Evolutionary conservation across 2,888 invertebrate genomes (phyloP), one percentile per base, ranked within the genome.

Genomic region (Phania funesta): DNA sequence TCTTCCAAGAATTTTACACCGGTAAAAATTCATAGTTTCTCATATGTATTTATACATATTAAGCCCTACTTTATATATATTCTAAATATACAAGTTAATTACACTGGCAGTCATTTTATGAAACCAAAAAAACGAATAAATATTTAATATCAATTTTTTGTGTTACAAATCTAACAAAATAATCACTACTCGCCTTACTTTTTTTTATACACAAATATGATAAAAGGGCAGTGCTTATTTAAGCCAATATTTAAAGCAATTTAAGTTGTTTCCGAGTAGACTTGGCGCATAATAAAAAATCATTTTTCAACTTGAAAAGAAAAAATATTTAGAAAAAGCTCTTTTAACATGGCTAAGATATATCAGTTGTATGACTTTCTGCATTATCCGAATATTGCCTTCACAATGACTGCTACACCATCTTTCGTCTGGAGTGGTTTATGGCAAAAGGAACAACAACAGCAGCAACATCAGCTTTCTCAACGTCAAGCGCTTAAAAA

Each of bases 331-430:
- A 26, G 32, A 46, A 7, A 16, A 29, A 4, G 41, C 2, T 11
- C 24, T 29, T 44, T 32, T 9, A 18, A 5, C 7, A 83, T 79
- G 80, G 35, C 32, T 50, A 38, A 52, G 7, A 73, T 32, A 11
- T 83, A 84, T 54, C n/a, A 32, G 13, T 50, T 89, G 2, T 18
- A 84, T 32, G 83, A 86, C 3, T 90, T 89, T 60, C 84, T 90
- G 86, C 62, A 85, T 38, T 90, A 86, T 81, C 86, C 88, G 5
- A 84, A 88, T 44, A 11, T 88, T 9, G 87, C 83, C 11, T 86
- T 87, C 13, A 84, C 80, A 4, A 54, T 87, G 67, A 83, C 84
- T 1, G 65, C 84, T 56, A 81, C 86, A 32, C 86, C 83, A 5
- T 77, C 79, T 0, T 89, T 85, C 56, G 65, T 76, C 20, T 87